Evolutionary conservation across 2,888 invertebrate species (phyloP).

Genomic region (Darwinula stevensoni): DNA sequence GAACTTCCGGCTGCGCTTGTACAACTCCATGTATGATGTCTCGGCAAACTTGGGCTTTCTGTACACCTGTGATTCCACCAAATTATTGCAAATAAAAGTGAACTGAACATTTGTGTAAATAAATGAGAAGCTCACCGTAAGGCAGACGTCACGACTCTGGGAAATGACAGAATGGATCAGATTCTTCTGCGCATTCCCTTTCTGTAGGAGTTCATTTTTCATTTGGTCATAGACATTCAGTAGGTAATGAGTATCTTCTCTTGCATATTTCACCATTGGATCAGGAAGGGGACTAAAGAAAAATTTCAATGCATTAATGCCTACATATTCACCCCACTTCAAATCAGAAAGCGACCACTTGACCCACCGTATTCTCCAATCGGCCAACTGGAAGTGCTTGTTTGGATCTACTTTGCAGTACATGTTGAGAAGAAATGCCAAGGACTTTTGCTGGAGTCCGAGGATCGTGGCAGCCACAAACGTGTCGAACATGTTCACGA

Average conservation of each 20-base stretch:
- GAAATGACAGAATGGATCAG: constrained; percentile 36
- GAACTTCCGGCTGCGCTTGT: constrained; percentile 37
- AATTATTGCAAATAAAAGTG: constrained; percentile 7
- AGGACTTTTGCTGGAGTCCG: constrained; percentile 32
- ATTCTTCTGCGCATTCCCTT: constrained; percentile 28
- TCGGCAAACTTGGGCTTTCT: constrained; percentile 37
- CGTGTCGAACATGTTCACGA: constrained; percentile 94
- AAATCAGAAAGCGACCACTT: no score
- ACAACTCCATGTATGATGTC: constrained; percentile 40
- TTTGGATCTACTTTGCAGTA: constrained; percentile 51
- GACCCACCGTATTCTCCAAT: constrained; percentile 82
- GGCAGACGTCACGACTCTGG: constrained; percentile 40
- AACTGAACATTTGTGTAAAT: no score
- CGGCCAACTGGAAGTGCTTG: constrained; percentile 74
- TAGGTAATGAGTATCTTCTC: constrained; percentile 80
- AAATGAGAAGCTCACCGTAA: no score
- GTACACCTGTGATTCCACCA: no score
- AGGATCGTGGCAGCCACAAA: constrained; percentile 52
- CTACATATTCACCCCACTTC: no score
- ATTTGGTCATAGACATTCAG: constrained; percentile 58
- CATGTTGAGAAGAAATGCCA: constrained; percentile 37
- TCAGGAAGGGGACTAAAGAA: constrained; percentile 56
- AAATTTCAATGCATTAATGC: no score
- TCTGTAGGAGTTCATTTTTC: constrained; percentile 36
- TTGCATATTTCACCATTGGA: constrained; percentile 51